Evolutionary conservation across 2,797 vertebrate genomes (phyloP).

Genomic region (Huso huso): DNA sequence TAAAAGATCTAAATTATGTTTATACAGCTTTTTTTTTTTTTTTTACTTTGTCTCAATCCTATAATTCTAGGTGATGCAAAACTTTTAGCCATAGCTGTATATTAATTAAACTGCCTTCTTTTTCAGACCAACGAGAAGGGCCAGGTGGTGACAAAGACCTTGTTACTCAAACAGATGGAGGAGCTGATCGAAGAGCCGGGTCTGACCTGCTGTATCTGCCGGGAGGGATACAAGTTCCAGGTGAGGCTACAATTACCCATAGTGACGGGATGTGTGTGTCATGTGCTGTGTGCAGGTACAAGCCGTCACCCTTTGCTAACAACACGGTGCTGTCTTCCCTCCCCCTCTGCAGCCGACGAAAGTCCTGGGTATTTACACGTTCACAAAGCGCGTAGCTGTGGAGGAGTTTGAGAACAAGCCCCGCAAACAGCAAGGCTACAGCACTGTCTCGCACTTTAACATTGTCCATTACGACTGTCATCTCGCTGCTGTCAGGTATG

Average conservation of each 20-base stretch:
- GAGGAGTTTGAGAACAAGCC: constrained; percentile 96
- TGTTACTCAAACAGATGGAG: constrained; percentile 96
- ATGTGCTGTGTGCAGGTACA: background rate
- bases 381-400: constrained; percentile 87
- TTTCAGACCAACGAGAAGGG: constrained; percentile 95
- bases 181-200: constrained; percentile 96
- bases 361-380: constrained; percentile 95
- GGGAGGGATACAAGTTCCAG: constrained; percentile 98
- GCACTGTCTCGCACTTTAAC: constrained; percentile 98
- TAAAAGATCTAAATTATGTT: too few relatives aligned
- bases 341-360: constrained; percentile 77
- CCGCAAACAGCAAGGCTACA: constrained; percentile 95
- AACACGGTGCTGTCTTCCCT: background rate
- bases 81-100: too few relatives aligned
- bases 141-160: constrained; percentile 97
- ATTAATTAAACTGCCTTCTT: background rate
- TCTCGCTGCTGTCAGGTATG: constrained; percentile 91
- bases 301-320: background rate
- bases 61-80: too few relatives aligned
- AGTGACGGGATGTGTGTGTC: background rate
- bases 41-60: too few relatives aligned
- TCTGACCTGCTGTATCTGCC: constrained; percentile 93
- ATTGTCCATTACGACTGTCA: constrained; percentile 98
- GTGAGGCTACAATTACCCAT: constrained; percentile 39
- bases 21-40: too few relatives aligned